Evolutionary conservation across 2,797 vertebrate species (phyloP).

Genomic region (Otus scops): DNA sequence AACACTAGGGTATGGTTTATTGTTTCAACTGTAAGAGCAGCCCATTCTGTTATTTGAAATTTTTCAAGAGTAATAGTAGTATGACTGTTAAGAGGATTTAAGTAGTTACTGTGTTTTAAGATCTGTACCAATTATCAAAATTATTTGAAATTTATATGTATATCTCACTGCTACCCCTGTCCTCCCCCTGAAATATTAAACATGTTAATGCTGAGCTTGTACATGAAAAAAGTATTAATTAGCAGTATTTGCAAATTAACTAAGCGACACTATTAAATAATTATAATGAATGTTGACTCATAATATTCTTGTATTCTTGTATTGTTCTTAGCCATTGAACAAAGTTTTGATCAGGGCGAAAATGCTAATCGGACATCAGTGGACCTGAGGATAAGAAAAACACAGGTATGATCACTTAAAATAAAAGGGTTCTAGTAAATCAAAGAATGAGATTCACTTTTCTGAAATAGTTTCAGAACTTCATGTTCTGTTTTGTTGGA

Average conservation of each 20-base stretch:
- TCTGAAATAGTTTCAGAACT: not conserved
- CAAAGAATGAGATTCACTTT: rapidly evolving
- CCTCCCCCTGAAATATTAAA: not conserved
- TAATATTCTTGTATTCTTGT: not conserved
- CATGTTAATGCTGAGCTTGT: not conserved
- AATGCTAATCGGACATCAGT: conserved; percentile 79
- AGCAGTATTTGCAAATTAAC: not conserved
- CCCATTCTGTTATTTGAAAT: not conserved
- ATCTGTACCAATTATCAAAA: not conserved
- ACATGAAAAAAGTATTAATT: not conserved
- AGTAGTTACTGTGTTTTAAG: not conserved
- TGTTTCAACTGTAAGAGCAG: not conserved
- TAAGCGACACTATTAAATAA: not conserved
- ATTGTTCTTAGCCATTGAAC: conserved; percentile 83
- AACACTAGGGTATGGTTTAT: not conserved
- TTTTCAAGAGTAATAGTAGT: not conserved
- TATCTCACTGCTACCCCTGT: not conserved
- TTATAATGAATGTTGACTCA: not conserved
- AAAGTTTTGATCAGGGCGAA: conserved; percentile 84
- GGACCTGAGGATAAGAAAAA: conserved; percentile 90
- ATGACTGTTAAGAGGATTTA: not conserved
- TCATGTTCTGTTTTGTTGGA: not conserved
- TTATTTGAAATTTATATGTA: not conserved
- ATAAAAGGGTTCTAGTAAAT: not conserved
- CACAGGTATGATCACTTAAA: conserved; percentile 80